Base-by-base conservation (phyloP, 2,113 vertebrate genomes). In the Onychostruthus taczanowskii region DNA sequence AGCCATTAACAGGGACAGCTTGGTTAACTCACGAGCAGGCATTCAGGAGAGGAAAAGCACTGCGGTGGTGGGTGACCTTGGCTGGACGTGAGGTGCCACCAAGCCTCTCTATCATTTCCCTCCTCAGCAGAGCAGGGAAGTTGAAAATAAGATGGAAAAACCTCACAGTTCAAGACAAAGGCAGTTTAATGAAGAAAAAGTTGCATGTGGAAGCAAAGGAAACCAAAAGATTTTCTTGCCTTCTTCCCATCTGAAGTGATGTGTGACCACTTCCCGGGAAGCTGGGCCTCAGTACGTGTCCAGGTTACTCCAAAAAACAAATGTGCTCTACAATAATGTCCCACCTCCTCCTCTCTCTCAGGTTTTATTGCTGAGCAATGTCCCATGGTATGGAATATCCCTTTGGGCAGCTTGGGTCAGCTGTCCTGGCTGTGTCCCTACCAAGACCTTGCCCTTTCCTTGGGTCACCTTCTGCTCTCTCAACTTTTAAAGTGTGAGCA, bases 1-100 rank as follows among this genome's bases (percentile, higher is more conserved):
- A 97, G 90, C 76, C 72, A 88, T 93, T 86, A 93, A 67, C 79
- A 86, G 87, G 68, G 59, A 69, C 79, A 88, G 84, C 82, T 50
- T 93, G 79, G 64, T 84, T 78, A 94, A 79, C 82, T 92, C 79
- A 58, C 33, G 50, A 76, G 37, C 67, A 76, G 31, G 75, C 41
- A 46, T 53, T 80, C 11, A 58, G 13, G 21, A 94, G 64, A 92
- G 55, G 50, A 79, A 93, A 70, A 16, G 8, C 31, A 75, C 5
- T 50, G 16, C 14, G 10, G 31, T 62, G 47, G 31, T 63, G 69
- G 90, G 13, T 81, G 50, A 50, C 55, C 49, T 69, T 76, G 62
- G 28, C 62, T 75, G 62, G 43, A 22, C 7, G 1, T 10, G 47
- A 69, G 47, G 11, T 56, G 11, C 49, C 55, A 75, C 43, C 49